Conservation (phyloP, 2,888 invertebrate species). For the Diadromus collaris region DNA sequence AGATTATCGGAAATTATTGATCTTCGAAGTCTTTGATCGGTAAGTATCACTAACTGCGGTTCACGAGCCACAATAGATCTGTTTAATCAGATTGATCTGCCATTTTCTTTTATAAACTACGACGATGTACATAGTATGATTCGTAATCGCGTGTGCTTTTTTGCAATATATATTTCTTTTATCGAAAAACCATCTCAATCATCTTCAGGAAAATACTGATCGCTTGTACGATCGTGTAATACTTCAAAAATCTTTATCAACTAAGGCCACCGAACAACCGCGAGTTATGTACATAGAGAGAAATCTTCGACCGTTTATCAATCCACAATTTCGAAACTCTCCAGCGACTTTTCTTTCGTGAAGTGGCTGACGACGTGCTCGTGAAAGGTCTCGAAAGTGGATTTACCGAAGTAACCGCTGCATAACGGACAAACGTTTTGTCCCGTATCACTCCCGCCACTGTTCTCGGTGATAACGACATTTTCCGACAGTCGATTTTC, state of each 20-base stretch:
- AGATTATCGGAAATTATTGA: background rate
- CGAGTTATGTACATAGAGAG: slow-evolving; percentile 23
- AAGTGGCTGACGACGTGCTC: slow-evolving; percentile 91
- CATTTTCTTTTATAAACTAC: background rate
- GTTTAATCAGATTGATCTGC: background rate
- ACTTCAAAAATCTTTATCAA: slow-evolving; percentile 22
- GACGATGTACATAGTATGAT: background rate
- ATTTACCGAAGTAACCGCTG: slow-evolving; percentile 83
- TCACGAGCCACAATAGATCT: background rate
- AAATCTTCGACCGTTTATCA: slow-evolving; percentile 38
- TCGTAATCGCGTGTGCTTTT: background rate
- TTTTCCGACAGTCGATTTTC: slow-evolving; percentile 76
- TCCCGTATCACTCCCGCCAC: slow-evolving; percentile 69
- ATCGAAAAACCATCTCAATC: slow-evolving; percentile 35
- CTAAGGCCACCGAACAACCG: slow-evolving; percentile 10
- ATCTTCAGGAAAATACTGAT: slow-evolving; percentile 37
- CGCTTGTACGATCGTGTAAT: slow-evolving; percentile 2
- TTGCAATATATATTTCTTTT: background rate
- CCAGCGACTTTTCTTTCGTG: slow-evolving; percentile 80
- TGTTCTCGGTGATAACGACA: slow-evolving; percentile 69
- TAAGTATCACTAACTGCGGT: slow-evolving; percentile 5
- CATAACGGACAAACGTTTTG: slow-evolving; percentile 90
- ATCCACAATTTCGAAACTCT: slow-evolving; percentile 67
- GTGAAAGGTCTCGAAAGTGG: slow-evolving; percentile 85
- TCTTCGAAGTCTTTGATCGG: slow-evolving; percentile 37